A percentile compares a stretch with the other conserved stretches of the same genome.
These are phyloP conservation scores for Papilio demoleus DNA, from an alignment of 2,888 invertebrate species.

Conservation along the genomic window DNA sequence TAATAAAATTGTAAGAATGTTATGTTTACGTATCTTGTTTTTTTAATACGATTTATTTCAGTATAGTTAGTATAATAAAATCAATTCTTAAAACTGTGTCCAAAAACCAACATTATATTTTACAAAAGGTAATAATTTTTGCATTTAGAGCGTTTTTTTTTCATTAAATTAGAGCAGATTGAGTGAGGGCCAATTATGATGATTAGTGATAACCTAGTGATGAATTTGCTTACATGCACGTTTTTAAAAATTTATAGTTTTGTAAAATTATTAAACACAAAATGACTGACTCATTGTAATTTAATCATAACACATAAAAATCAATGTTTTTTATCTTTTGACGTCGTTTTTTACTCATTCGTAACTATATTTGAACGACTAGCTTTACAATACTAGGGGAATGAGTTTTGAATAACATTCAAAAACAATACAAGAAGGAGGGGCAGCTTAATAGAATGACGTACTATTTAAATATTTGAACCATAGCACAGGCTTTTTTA, in stretches of 20 bases:
- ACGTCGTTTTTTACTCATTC: no score
- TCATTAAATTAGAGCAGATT: constrained; percentile 5
- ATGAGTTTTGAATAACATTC: not conserved
- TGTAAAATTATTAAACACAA: not conserved
- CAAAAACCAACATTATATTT: not conserved
- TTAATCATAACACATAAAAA: no score
- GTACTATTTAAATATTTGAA: not conserved
- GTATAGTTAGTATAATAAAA: no score
- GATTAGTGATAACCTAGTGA: constrained; percentile 14
- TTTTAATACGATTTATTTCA: no score
- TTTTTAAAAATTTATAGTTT: not conserved
- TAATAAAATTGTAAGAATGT: no score
- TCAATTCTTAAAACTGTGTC: no score
- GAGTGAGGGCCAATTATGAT: constrained; percentile 4
- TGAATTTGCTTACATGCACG: not conserved
- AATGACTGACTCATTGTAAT: not conserved
- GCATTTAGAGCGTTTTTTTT: not conserved
- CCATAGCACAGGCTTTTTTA: not conserved
- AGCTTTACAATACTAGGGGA: not conserved
- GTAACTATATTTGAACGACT: no score
- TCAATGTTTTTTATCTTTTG: no score
- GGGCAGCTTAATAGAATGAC: not conserved
- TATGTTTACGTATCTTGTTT: no score
- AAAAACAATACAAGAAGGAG: not conserved
- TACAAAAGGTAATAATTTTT: not conserved